Evolutionary conservation across 2,113 vertebrate species (phyloP), one percentile per base, ranked within the genome.

Genomic region (Macrotis lagotis): DNA sequence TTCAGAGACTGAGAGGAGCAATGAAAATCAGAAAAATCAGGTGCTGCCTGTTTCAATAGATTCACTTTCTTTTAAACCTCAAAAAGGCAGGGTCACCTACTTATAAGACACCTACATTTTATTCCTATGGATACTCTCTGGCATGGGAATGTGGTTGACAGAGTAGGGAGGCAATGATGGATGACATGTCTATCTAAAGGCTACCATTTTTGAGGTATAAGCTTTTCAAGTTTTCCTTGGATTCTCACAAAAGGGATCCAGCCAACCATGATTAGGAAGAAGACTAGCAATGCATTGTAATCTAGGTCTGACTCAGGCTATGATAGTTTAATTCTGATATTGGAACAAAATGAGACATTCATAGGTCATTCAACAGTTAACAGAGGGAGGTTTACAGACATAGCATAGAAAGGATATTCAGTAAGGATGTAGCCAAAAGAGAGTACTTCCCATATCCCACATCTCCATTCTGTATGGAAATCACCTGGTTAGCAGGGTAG

Each of bases 1-100:
- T 90, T 2, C 50, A n/a, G 25, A 91, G n/a, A 50, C 52, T 89
- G 91, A 90, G n/a, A 90, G 66, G 47, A 28, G 28, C 0, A 2
- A 51, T 9, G 25, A 89, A 59, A 48, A 37, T 28, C 52, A 90
- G 55, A 50, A 37, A 90, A 11, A 88, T 2, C 28, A 51, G 49
- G 48, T 51, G 1, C 6, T 88, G 19, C 1, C 6, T 28, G n/a
- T 44, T 25, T 25, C 12, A 8, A 0, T 0, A 24, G 48, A n/a
- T 31, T 8, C 6, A 88, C 90, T 91, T 74, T 25, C 91, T 95
- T 95, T 91, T 47, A 47, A 83, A 88, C 37, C 24, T 94, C 89
- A 89, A 47, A 89, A 51, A 52, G 14, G 25, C 0, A 89, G 9
- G 88, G 10, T 51, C 37, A 24, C 74, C 44, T 89, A 50, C 31